Conservation (phyloP, 2,888 invertebrate genomes). For the Cryptocephalus primarius region DNA sequence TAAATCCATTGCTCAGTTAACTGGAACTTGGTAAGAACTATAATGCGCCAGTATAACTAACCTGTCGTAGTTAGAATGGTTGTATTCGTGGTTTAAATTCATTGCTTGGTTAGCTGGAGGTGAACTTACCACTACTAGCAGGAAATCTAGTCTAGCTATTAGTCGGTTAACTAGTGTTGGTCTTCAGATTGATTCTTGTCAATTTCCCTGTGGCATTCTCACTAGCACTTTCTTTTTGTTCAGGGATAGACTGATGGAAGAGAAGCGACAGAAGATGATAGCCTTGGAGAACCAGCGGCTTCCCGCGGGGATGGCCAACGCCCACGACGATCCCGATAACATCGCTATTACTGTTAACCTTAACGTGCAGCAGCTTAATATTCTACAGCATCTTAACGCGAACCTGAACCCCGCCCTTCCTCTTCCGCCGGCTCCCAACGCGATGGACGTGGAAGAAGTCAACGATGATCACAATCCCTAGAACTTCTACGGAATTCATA, state of each 20-base stretch:
- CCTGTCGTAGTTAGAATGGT: too few species aligned
- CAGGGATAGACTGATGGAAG: constrained; percentile 62
- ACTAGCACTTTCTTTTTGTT: background rate
- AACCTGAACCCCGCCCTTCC: constrained; percentile 28
- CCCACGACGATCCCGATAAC: constrained; percentile 21
- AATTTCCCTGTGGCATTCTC: too few species aligned
- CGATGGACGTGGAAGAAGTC: constrained; percentile 21
- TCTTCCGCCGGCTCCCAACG: constrained; percentile 19
- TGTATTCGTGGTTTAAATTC: too few species aligned
- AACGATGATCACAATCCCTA: constrained; percentile 8
- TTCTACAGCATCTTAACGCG: constrained; percentile 34
- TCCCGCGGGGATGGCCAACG: constrained; percentile 23
- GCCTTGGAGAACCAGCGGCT: constrained; percentile 41
- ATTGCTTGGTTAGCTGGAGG: too few species aligned
- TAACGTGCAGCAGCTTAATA: constrained; percentile 35
- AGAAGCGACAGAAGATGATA: constrained; percentile 70
- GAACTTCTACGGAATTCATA: too few species aligned
- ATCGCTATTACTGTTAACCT: constrained; percentile 25
- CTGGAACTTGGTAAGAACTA: too few species aligned
- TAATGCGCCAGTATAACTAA: too few species aligned
- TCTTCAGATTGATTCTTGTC: too few species aligned
- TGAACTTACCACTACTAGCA: too few species aligned
- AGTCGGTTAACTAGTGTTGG: too few species aligned
- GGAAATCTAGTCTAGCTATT: too few species aligned
- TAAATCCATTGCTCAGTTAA: too few species aligned